Percentiles rank a stretch among this genome's conserved stretches.
phyloP scores from a whole-genome alignment of 2,888 invertebrate species.

The Oasisia sp. region DNA sequence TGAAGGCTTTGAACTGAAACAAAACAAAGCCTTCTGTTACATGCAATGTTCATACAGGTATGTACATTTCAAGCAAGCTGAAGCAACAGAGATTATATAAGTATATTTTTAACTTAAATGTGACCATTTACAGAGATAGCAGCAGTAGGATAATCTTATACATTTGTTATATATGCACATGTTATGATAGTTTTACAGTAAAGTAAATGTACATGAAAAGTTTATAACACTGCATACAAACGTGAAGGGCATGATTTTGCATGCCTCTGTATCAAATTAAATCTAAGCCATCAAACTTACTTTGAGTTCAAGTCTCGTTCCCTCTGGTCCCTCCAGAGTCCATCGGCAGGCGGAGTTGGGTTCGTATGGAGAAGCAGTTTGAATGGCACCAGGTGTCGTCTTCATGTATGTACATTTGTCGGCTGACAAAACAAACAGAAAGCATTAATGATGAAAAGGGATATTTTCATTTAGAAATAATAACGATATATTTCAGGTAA shows the following conservation, averaged over 20 bases:
- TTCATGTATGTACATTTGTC: not conserved
- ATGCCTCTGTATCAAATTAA: not conserved
- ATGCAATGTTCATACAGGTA: not conserved
- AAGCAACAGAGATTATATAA: too few species aligned
- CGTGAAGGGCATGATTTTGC: not conserved
- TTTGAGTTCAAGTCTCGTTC: slow-evolving; percentile 35
- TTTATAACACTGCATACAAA: not conserved
- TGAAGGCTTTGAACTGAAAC: slow-evolving; percentile 90
- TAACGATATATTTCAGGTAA: not conserved
- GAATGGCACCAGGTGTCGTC: not conserved
- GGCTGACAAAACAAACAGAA: not conserved
- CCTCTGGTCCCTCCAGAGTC: slow-evolving; percentile 38
- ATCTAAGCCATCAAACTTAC: slow-evolving; percentile 25
- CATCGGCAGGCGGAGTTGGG: slow-evolving; percentile 33
- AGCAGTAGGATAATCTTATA: not conserved
- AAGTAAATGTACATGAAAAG: not conserved
- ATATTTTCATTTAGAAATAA: not conserved
- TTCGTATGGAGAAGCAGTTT: slow-evolving; percentile 28
- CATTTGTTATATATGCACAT: not conserved
- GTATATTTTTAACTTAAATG: too few species aligned
- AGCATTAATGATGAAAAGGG: not conserved
- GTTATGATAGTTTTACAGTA: not conserved
- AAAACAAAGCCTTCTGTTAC: not conserved
- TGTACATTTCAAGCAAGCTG: too few species aligned
- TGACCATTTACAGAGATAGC: too few species aligned